phyloP scores from a whole-genome alignment of 2,113 vertebrate genomes.

The Casuarius casuarius region DNA sequence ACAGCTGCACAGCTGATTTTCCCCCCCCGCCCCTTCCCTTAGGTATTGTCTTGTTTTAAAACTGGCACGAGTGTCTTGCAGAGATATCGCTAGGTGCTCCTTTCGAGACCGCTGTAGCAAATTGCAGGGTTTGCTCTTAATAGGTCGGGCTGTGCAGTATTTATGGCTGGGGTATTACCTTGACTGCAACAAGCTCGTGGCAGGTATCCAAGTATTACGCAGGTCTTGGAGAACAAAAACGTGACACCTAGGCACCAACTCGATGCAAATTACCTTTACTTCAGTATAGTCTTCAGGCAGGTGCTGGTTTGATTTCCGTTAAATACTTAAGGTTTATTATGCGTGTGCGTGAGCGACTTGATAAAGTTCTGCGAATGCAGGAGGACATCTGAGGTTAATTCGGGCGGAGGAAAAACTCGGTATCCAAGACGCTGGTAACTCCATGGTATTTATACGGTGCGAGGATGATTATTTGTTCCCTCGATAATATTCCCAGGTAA shows the following conservation, averaged over 20 bases:
- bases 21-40: too few relatives aligned
- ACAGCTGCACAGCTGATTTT: background rate
- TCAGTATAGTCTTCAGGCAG: background rate
- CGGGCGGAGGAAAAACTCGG: background rate
- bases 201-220: fast-evolving
- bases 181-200: background rate
- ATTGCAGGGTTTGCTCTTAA: background rate
- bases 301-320: background rate
- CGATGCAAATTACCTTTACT: background rate
- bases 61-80: background rate
- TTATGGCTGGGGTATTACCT: background rate
- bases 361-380: background rate
- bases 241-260: background rate
- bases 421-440: background rate
- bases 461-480: background rate
- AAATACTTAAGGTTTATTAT: background rate
- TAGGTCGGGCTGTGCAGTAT: background rate
- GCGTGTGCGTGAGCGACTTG: background rate
- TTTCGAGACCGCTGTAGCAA: background rate
- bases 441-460: background rate
- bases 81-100: background rate
- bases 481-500: background rate
- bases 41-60: background rate
- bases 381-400: background rate
- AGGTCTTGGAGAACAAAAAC: background rate